These are phyloP conservation scores for Drosophila chauvacae DNA, from an alignment of 1,140 invertebrate species.

Conservation along the genomic window DNA sequence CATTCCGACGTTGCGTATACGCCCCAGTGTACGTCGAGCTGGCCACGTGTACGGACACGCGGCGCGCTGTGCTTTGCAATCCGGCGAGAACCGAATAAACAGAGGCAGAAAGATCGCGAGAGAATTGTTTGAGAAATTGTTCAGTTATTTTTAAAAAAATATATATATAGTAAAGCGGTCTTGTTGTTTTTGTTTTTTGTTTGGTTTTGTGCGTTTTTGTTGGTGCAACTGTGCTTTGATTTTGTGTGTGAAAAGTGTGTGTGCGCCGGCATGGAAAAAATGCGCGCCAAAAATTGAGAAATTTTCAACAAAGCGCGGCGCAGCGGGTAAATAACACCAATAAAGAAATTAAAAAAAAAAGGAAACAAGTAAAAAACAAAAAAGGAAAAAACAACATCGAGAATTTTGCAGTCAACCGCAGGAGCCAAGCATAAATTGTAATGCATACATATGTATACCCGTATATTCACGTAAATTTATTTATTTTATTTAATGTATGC, in stretches of 20 bases:
- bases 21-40: constrained; percentile 69
- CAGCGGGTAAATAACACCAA: constrained; percentile 16
- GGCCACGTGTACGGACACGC: constrained; percentile 75
- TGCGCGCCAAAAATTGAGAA: constrained; percentile 56
- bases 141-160: constrained; percentile 3
- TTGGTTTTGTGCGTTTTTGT: constrained; percentile 19
- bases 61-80: constrained; percentile 19
- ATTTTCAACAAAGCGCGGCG: constrained; percentile 14
- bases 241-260: constrained; percentile 27
- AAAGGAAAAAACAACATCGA: neutral
- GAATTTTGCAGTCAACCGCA: constrained; percentile 1
- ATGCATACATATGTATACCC: neutral
- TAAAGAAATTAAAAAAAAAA: neutral
- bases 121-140: neutral
- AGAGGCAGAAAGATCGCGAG: constrained; percentile 20
- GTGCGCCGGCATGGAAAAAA: constrained; percentile 43
- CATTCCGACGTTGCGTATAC: constrained; percentile 29
- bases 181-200: constrained; percentile 10
- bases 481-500: constrained; percentile 12
- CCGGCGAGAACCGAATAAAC: neutral
- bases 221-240: constrained; percentile 9
- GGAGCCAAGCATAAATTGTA: constrained; percentile 30
- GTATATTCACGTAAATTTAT: neutral
- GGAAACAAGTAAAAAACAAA: neutral
- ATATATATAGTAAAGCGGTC: neutral